Conservation (phyloP, 2,113 vertebrate genomes). For the Antigone vipio region DNA sequence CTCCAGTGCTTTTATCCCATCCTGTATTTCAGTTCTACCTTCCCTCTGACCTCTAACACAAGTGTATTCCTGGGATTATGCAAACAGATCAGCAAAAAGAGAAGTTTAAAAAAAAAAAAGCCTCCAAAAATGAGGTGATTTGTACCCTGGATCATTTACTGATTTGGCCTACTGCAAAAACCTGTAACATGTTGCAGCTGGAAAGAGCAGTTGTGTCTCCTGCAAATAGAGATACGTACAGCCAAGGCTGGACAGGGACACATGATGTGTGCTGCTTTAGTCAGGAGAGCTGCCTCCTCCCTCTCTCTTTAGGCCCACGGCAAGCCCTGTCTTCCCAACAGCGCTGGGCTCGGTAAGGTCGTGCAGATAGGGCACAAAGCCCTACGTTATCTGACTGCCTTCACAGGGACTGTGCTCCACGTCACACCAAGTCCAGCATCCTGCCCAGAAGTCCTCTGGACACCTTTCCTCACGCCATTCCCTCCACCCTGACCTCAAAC, state of each 20-base stretch:
- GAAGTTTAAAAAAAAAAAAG: not conserved
- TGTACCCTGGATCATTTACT: not conserved
- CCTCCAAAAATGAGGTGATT: no score
- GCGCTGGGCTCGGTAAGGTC: rapidly evolving
- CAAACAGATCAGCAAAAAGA: not conserved
- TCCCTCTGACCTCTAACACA: no score
- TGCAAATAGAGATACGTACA: rapidly evolving
- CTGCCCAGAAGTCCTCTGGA: not conserved
- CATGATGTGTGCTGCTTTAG: rapidly evolving
- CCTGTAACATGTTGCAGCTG: no score
- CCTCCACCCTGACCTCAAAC: not conserved
- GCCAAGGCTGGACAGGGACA: not conserved
- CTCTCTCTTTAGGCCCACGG: rapidly evolving
- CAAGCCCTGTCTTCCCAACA: rapidly evolving
- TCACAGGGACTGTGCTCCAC: no score
- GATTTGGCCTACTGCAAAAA: not conserved
- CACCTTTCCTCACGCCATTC: no score
- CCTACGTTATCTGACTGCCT: rapidly evolving
- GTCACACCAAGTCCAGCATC: not conserved
- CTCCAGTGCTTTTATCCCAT: not conserved
- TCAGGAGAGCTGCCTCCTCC: not conserved
- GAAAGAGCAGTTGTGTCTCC: not conserved
- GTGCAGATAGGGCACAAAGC: rapidly evolving
- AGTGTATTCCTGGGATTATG: not conserved
- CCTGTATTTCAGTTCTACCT: not conserved